Evolutionary conservation across 2,797 vertebrate species (phyloP).

Genomic region (Bovichtus variegatus): DNA sequence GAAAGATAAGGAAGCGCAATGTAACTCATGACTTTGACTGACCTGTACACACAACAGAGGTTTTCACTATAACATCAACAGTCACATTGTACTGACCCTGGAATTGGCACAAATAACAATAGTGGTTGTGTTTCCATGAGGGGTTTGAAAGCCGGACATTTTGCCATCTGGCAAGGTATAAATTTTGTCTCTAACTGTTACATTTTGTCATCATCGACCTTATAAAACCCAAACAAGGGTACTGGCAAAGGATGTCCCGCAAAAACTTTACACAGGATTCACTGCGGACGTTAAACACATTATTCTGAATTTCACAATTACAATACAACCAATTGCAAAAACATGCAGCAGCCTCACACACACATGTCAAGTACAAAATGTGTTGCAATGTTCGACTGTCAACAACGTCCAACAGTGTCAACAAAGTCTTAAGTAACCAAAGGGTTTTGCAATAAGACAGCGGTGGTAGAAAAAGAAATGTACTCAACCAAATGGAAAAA

Average conservation of each 20-base stretch:
- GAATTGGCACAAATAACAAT: background rate
- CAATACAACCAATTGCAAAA: background rate
- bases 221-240: background rate
- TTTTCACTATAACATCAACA: background rate
- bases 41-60: background rate
- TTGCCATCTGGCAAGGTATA: background rate
- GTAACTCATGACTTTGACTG: background rate
- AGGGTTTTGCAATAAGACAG: constrained; percentile 41
- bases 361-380: background rate
- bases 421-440: constrained; percentile 38
- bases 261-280: background rate
- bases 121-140: background rate
- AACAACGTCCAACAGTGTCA: constrained; percentile 18
- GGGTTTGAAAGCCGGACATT: background rate
- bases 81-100: background rate
- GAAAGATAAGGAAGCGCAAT: background rate
- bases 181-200: background rate
- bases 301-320: background rate
- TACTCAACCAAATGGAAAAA: constrained; percentile 3
- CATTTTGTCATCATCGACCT: background rate
- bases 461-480: constrained; percentile 1
- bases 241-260: background rate
- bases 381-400: constrained; percentile 19
- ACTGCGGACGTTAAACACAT: background rate
- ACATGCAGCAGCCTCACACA: background rate